Evolutionary conservation across 1,140 invertebrate genomes (phyloP).

Genomic region (Hyles vespertilio): DNA sequence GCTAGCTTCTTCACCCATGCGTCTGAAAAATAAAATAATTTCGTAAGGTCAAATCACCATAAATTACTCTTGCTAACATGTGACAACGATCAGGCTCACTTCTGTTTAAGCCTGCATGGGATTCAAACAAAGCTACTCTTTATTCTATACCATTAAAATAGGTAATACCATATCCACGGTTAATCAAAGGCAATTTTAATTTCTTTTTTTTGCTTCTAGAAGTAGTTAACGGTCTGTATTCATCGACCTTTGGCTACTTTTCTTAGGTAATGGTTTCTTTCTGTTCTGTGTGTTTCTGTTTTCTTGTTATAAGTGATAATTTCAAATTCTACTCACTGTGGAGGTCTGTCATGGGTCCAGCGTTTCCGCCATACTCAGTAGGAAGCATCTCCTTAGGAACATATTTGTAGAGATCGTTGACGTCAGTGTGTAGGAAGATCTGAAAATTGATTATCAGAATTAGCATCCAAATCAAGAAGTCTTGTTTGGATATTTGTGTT

Average conservation of each 20-base stretch:
- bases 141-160: too few relatives aligned
- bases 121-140: too few relatives aligned
- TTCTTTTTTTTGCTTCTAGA: background rate
- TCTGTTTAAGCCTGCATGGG: too few relatives aligned
- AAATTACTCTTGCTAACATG: too few relatives aligned
- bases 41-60: too few relatives aligned
- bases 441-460: conserved; percentile 23
- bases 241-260: background rate
- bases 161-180: too few relatives aligned
- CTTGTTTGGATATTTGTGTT: too few relatives aligned
- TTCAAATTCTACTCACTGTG: conserved; percentile 75
- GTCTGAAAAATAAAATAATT: conserved; percentile 62
- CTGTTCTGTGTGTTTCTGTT: background rate
- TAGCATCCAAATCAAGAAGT: background rate
- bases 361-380: conserved; percentile 86
- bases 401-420: conserved; percentile 84
- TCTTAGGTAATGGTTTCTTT: background rate
- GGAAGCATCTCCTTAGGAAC: conserved; percentile 87
- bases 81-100: too few relatives aligned
- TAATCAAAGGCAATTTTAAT: too few relatives aligned
- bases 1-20: conserved; percentile 84
- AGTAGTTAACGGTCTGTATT: background rate
- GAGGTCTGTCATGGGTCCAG: conserved; percentile 82
- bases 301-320: background rate
- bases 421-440: conserved; percentile 85